Conservation (phyloP, 2,888 invertebrate genomes). For the Leptura quadrifasciata region DNA sequence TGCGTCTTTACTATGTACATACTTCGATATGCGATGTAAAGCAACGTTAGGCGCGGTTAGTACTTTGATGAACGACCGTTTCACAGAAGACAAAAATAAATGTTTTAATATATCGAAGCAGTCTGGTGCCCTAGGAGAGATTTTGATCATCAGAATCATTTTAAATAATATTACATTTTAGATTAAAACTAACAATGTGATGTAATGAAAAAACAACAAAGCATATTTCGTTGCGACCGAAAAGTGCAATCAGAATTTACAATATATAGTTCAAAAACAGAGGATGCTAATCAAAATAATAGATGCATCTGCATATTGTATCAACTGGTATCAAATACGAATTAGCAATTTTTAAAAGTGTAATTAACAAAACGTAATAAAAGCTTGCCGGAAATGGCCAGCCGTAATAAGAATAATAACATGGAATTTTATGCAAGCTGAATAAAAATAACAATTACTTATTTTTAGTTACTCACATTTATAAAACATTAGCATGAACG, state of each 20-base stretch:
- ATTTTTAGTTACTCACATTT: constrained; percentile 6
- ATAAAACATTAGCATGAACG: constrained; percentile 15
- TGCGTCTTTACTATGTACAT: too few species aligned
- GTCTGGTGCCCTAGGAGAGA: too few species aligned
- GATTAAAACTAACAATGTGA: too few species aligned
- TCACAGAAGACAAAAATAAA: too few species aligned
- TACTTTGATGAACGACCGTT: too few species aligned
- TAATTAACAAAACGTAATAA: background rate
- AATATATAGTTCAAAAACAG: background rate
- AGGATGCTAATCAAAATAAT: background rate
- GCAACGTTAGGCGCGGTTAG: too few species aligned
- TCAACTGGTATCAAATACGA: background rate
- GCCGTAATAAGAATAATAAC: background rate
- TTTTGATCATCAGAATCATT: too few species aligned
- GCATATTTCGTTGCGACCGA: too few species aligned
- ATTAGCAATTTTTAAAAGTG: constrained; percentile 3
- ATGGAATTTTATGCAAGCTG: background rate
- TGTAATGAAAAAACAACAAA: too few species aligned
- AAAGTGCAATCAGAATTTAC: background rate
- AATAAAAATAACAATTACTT: constrained; percentile 17
- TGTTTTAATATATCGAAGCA: too few species aligned
- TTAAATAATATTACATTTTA: too few species aligned
- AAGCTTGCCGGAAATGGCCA: background rate
- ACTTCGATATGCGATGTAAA: too few species aligned
- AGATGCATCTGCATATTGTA: background rate